Conservation (phyloP, 2,797 vertebrate genomes). For the Tokudaia muenninki region DNA sequence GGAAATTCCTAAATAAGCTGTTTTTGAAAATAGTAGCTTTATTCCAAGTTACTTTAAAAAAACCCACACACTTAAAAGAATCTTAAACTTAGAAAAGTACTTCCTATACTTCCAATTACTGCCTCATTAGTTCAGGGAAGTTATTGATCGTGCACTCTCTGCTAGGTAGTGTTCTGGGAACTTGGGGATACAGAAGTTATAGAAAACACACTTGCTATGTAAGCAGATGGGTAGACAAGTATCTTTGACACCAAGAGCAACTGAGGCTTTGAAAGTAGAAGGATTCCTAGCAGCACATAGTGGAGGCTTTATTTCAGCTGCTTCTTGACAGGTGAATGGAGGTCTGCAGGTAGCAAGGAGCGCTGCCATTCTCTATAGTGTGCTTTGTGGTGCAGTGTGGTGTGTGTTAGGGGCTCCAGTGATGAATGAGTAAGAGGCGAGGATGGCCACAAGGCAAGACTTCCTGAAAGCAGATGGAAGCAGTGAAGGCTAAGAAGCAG, state of each 20-base stretch:
- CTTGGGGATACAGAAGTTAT: neutral
- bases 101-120: neutral
- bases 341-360: neutral
- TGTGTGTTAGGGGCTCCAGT: neutral
- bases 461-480: constrained; percentile 2
- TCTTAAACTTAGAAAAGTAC: neutral
- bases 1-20: constrained; percentile 19
- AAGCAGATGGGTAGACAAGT: neutral
- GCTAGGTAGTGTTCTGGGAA: neutral
- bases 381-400: too few species aligned
- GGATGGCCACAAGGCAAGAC: neutral
- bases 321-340: neutral
- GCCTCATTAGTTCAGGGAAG: neutral
- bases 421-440: neutral
- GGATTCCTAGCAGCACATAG: neutral
- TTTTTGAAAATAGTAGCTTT: constrained; percentile 46
- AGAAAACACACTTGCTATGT: neutral
- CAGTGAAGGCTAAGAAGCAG: neutral
- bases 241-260: neutral
- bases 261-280: neutral
- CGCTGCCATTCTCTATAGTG: neutral
- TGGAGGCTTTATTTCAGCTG: neutral
- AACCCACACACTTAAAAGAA: neutral
- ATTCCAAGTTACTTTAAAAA: constrained; percentile 1
- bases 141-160: neutral